Evolutionary conservation across 2,888 invertebrate species (phyloP).

Genomic region (Lamellibrachia satsuma): DNA sequence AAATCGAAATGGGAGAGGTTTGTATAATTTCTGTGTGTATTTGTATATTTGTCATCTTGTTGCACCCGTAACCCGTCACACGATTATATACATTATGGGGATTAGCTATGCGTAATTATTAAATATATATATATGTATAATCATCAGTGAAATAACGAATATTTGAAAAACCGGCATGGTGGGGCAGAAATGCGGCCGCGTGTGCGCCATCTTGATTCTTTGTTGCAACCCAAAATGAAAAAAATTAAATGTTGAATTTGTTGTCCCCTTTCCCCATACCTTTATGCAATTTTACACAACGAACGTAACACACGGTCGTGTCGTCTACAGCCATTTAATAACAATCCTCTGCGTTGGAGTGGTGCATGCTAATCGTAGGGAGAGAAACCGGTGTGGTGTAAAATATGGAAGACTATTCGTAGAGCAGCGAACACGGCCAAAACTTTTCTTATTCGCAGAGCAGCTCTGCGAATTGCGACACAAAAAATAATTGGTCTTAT

Average conservation of each 20-base stretch:
- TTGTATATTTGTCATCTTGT: background rate
- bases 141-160: background rate
- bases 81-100: background rate
- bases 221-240: background rate
- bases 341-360: no score
- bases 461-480: no score
- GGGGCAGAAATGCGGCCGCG: background rate
- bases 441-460: no score
- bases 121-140: background rate
- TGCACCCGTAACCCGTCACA: background rate
- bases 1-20: slow-evolving; percentile 13
- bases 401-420: no score
- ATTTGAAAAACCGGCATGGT: slow-evolving; percentile 4
- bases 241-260: background rate
- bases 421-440: no score
- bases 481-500: no score
- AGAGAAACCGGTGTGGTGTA: no score
- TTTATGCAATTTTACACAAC: background rate
- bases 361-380: no score
- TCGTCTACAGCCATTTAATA: no score
- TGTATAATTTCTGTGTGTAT: background rate
- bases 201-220: slow-evolving; percentile 17
- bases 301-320: background rate
- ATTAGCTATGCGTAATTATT: background rate
- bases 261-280: background rate